Base-by-base conservation (phyloP, 2,113 vertebrate species). In the Carlito syrichta region DNA sequence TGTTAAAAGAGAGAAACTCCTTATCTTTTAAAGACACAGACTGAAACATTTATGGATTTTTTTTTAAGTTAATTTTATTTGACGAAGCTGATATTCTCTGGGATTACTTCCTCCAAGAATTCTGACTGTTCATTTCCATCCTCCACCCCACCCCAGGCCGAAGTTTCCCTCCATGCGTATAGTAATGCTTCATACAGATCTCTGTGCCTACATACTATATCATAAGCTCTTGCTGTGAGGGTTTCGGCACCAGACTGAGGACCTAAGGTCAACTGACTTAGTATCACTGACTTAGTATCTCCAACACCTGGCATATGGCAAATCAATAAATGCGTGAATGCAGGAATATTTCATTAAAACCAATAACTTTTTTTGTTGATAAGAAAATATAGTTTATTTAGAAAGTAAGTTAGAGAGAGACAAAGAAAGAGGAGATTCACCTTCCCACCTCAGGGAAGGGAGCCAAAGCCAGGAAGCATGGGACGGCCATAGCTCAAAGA, bases 331-430 rank as follows among this genome's bases (percentile, higher is more conserved):
- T 68, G 52, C 84, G 38, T n/a, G 22, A 76, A 77, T 32, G 1
- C 32, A 50, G 40, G 13, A 79, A 48, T 52, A 45, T 45, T 6
- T 86, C 40, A 32, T 71, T 43, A 40, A 62, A 69, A 32, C 40
- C 38, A 71, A 35, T 20, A 23, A n/a, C 52, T n/a, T 85, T n/a
- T 69, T 92, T 95, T 77, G 20, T n/a, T n/a, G n/a, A n/a, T n/a
- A n/a, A n/a, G n/a, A n/a, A n/a, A n/a, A n/a, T n/a, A n/a, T n/a
- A n/a, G n/a, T n/a, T n/a, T n/a, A n/a, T n/a, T n/a, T n/a, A n/a
- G n/a, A n/a, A n/a, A n/a, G n/a, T n/a, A n/a, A n/a, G n/a, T n/a
- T n/a, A n/a, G n/a, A n/a, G n/a, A n/a, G n/a, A n/a, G n/a, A n/a
- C n/a, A n/a, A n/a, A n/a, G n/a, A n/a, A n/a, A n/a, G n/a, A n/a